phyloP scores from a whole-genome alignment of 2,797 vertebrate species.

The Ficedula albicollis region DNA sequence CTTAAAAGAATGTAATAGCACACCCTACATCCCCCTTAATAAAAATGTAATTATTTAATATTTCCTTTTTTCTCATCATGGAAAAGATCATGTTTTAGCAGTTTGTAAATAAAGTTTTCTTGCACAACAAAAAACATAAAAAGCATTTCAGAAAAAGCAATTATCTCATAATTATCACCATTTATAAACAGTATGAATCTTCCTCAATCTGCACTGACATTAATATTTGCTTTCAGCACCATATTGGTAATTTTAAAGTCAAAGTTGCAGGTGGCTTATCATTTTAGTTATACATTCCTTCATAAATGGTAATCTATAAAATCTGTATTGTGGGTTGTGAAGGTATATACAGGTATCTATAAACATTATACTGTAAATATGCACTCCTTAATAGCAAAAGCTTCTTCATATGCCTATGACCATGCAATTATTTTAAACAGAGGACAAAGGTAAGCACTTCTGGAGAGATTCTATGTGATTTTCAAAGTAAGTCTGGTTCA shows the following conservation, averaged over 20 bases:
- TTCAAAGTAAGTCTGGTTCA: background rate
- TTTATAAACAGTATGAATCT: background rate
- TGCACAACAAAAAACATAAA: background rate
- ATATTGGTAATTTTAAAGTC: background rate
- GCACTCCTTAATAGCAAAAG: background rate
- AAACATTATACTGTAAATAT: background rate
- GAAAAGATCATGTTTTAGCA: background rate
- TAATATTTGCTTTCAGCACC: background rate
- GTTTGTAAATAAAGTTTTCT: background rate
- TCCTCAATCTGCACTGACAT: background rate
- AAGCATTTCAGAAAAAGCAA: background rate
- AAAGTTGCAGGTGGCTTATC: background rate
- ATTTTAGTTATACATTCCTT: background rate
- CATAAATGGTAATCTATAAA: background rate
- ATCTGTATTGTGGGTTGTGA: background rate
- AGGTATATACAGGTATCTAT: background rate
- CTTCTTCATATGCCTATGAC: background rate
- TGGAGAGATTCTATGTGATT: background rate
- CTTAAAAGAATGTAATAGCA: background rate
- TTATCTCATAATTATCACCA: background rate
- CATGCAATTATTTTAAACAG: background rate
- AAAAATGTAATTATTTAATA: background rate
- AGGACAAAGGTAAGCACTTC: background rate
- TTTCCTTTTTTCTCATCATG: background rate
- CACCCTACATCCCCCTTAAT: background rate